Evolutionary conservation across 2,797 vertebrate genomes (phyloP), one percentile per base, ranked within the genome.

Genomic region (Oreonectes daqikongensis): DNA sequence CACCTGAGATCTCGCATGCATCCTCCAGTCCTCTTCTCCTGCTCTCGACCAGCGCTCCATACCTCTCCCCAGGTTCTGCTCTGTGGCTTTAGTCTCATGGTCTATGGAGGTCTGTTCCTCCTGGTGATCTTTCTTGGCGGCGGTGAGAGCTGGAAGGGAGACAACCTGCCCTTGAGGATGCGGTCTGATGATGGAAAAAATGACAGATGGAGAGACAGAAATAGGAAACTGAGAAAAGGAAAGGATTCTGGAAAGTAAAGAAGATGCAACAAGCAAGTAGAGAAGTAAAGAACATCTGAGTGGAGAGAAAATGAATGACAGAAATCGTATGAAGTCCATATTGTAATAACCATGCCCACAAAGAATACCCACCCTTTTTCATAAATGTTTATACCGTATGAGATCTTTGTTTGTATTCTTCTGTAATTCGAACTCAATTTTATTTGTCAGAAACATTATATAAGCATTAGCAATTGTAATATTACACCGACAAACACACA

Each of bases 151-250:
- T 44, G 82, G 82, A 28, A 77, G 83, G 0, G 85, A 52, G 1
- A 65, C 20, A 12, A 72, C 66, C 6, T 63, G 81, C n/a, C 67
- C 67, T 70, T 71, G 72, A 46, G 61, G 7, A 26, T 42, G 75
- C 20, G 75, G 78, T 76, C 90, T 93, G 74, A 77, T 11, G 38
- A 26, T 35, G 50, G n/a, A n/a, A 3, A 53, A 78, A 24, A 60
- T 8, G 69, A 32, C 22, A 14, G 55, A 38, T 35, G n/a, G 18
- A 70, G 28, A 9, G 12, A 46, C 44, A 14, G 46, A 55, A 32
- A 24, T 2, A 15, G 63, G 18, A 32, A 50, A 61, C 4, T 76
- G 4, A 8, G 40, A 26, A 38, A 40, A 1, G 32, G 44, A 9
- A 42, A 42, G 30, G 22, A 32, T 22, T 40, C 5, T 24, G 20